phyloP scores from a whole-genome alignment of 2,888 invertebrate genomes.

The Eupeodes latifasciatus region DNA sequence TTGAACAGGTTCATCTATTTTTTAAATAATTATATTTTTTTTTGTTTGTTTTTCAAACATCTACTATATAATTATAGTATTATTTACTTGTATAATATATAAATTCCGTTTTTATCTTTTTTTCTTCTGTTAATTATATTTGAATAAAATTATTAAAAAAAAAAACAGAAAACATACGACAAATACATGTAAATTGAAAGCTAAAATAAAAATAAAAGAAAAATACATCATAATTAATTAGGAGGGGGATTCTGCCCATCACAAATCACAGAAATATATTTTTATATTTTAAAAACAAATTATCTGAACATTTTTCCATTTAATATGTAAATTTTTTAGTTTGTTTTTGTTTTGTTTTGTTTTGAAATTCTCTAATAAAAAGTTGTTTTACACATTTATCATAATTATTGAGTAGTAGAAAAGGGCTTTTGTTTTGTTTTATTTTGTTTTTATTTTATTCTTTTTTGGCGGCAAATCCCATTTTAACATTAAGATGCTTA shows the following conservation, averaged over 20 bases:
- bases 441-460: conserved; percentile 5
- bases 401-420: conserved; percentile 55
- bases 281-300: conserved; percentile 60
- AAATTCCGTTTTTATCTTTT: conserved; percentile 42
- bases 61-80: conserved; percentile 56
- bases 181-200: conserved; percentile 39
- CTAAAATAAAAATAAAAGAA: conserved; percentile 45
- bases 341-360: neutral
- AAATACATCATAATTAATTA: conserved; percentile 47
- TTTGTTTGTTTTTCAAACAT: conserved; percentile 46
- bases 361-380: conserved; percentile 27
- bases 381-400: conserved; percentile 46
- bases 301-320: conserved; percentile 52
- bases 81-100: conserved; percentile 37
- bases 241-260: conserved; percentile 60
- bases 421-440: conserved; percentile 41
- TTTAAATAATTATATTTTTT: conserved; percentile 10
- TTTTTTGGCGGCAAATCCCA: conserved; percentile 33
- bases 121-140: conserved; percentile 50
- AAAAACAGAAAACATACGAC: conserved; percentile 25
- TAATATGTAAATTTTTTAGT: conserved; percentile 22
- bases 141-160: conserved; percentile 40
- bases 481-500: conserved; percentile 18
- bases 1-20: conserved; percentile 56
- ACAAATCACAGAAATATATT: conserved; percentile 74